A percentile compares a stretch with the other conserved stretches of the same genome.
These are phyloP conservation scores for Rotaria sp. DNA, from an alignment of 2,888 invertebrate genomes.

Conservation along the genomic window DNA sequence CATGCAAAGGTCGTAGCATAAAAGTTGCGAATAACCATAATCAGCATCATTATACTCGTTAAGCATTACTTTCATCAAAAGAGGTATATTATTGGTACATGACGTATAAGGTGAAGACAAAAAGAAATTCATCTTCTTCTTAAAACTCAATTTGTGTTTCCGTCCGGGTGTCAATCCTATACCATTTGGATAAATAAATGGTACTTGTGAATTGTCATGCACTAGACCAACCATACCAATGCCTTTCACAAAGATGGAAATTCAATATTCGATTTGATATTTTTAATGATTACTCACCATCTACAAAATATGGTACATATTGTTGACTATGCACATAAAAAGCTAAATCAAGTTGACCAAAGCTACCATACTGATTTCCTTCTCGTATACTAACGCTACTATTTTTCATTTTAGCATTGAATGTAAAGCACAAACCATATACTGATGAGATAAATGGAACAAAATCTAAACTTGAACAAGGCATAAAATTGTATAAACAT, in stretches of 20 bases:
- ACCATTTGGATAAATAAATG: background rate
- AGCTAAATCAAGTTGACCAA: background rate
- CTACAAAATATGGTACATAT: background rate
- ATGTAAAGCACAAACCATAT: background rate
- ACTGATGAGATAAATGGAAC: background rate
- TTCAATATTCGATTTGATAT: no score
- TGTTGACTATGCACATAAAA: background rate
- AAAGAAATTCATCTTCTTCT: background rate
- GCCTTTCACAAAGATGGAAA: background rate
- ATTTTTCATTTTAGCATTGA: background rate
- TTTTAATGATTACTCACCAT: no score
- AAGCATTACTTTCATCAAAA: background rate
- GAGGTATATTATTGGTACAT: background rate
- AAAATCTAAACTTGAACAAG: background rate
- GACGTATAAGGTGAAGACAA: background rate
- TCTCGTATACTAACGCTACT: background rate
- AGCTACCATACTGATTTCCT: background rate
- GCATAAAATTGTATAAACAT: background rate
- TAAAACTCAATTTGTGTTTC: background rate
- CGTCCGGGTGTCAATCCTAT: background rate
- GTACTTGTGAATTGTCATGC: background rate
- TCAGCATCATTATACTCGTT: background rate
- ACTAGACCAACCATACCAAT: background rate
- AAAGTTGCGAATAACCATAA: background rate
- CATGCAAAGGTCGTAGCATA: background rate